These are phyloP conservation scores for Eupithecia dodoneata DNA, from an alignment of 2,888 invertebrate species.

Conservation along the genomic window DNA sequence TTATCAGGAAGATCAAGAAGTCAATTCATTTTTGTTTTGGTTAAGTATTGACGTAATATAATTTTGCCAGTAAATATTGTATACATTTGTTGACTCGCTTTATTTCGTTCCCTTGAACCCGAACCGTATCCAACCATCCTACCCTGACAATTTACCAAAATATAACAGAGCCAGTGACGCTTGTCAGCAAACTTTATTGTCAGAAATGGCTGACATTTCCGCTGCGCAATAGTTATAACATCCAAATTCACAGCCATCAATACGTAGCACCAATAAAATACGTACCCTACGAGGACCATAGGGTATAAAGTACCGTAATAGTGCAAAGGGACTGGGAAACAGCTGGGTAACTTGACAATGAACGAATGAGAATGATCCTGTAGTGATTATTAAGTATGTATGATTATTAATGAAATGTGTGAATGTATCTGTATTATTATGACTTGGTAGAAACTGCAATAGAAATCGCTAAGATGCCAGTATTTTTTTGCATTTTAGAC, in stretches of 20 bases:
- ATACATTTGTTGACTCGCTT: neutral
- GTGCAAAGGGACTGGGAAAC: slow-evolving; percentile 7
- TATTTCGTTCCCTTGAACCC: neutral
- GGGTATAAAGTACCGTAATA: slow-evolving; percentile 43
- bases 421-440: neutral
- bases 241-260: slow-evolving; percentile 37
- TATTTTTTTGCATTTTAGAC: too few relatives aligned
- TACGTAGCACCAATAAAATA: slow-evolving; percentile 49
- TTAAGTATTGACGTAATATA: too few relatives aligned
- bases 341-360: slow-evolving; percentile 4
- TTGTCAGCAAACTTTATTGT: slow-evolving; percentile 30
- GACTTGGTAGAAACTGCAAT: too few relatives aligned
- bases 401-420: neutral
- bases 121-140: neutral
- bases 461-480: too few relatives aligned
- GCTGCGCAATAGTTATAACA: slow-evolving; percentile 35
- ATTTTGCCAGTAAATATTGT: neutral
- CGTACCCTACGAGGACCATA: slow-evolving; percentile 49
- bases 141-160: slow-evolving; percentile 6
- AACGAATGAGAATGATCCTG: too few relatives aligned
- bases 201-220: slow-evolving; percentile 28
- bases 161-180: neutral
- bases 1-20: neutral
- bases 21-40: neutral
- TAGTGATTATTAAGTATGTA: too few relatives aligned